These are phyloP conservation scores for Coecobrya sp. DNA, from an alignment of 2,888 invertebrate genomes.

Conservation along the genomic window DNA sequence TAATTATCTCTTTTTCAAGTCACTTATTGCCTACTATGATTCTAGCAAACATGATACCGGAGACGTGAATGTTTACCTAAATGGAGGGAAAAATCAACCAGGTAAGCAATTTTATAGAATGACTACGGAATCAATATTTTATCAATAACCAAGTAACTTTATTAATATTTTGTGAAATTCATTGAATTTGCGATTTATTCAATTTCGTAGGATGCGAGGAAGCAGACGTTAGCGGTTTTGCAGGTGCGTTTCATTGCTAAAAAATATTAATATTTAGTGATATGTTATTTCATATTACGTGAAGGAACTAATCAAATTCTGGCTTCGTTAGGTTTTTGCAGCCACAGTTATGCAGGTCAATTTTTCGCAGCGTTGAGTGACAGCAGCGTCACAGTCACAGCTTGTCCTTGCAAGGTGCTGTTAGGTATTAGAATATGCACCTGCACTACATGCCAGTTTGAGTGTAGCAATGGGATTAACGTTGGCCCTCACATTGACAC, in stretches of 20 bases:
- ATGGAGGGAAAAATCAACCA: slow-evolving; percentile 82
- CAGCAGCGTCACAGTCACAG: slow-evolving; percentile 42
- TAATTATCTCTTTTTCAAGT: no score
- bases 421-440: no score
- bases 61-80: slow-evolving; percentile 80
- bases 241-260: slow-evolving; percentile 26
- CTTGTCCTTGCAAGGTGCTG: slow-evolving; percentile 83
- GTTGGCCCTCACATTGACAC: slow-evolving; percentile 65
- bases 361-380: slow-evolving; percentile 54
- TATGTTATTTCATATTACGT: neutral
- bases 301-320: no score
- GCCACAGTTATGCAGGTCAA: slow-evolving; percentile 79
- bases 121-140: no score
- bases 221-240: slow-evolving; percentile 67
- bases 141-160: neutral
- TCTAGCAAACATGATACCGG: slow-evolving; percentile 71
- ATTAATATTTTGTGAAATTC: neutral
- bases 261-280: neutral
- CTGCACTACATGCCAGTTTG: slow-evolving; percentile 66
- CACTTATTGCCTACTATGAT: neutral
- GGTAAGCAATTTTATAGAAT: no score
- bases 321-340: slow-evolving; percentile 83
- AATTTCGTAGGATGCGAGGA: slow-evolving; percentile 80
- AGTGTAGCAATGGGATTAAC: slow-evolving; percentile 65
- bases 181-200: no score